These are phyloP conservation scores for Drosophila ercepeae DNA, from an alignment of 1,140 invertebrate species.

Conservation along the genomic window DNA sequence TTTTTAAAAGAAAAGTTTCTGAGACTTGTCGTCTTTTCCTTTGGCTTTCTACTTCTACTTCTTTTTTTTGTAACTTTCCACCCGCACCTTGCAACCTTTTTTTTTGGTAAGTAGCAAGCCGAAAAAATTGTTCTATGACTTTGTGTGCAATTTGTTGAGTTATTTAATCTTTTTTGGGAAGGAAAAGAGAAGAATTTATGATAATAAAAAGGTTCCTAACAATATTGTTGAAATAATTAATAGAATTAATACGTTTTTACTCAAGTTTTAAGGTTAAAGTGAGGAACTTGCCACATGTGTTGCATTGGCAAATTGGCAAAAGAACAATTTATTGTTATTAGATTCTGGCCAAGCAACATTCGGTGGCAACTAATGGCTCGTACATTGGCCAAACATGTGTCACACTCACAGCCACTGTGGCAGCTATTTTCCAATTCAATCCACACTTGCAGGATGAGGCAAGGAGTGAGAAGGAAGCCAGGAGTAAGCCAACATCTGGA, in stretches of 20 bases:
- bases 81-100: slow-evolving; percentile 17
- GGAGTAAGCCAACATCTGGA: slow-evolving; percentile 53
- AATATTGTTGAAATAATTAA: slow-evolving; percentile 3
- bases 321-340: slow-evolving; percentile 67
- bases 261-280: too few species aligned
- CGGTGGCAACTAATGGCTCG: slow-evolving; percentile 26
- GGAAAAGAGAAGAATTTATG: neutral
- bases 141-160: slow-evolving; percentile 49
- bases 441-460: neutral
- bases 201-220: neutral
- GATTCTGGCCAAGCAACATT: slow-evolving; percentile 34
- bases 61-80: slow-evolving; percentile 1
- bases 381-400: slow-evolving; percentile 38
- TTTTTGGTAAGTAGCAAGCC: slow-evolving; percentile 21
- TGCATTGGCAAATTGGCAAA: slow-evolving; percentile 56
- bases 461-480: neutral
- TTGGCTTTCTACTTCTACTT: slow-evolving; percentile 21
- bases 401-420: slow-evolving; percentile 23
- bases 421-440: slow-evolving; percentile 23
- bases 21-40: slow-evolving; percentile 50
- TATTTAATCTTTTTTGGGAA: slow-evolving; percentile 40
- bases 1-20: slow-evolving; percentile 80
- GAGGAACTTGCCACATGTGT: slow-evolving; percentile 18
- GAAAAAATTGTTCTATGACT: slow-evolving; percentile 28
- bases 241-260: too few species aligned